Evolutionary conservation across 1,140 invertebrate species (phyloP), one percentile per base, ranked within the genome.

Genomic region (Helicoverpa armigera): DNA sequence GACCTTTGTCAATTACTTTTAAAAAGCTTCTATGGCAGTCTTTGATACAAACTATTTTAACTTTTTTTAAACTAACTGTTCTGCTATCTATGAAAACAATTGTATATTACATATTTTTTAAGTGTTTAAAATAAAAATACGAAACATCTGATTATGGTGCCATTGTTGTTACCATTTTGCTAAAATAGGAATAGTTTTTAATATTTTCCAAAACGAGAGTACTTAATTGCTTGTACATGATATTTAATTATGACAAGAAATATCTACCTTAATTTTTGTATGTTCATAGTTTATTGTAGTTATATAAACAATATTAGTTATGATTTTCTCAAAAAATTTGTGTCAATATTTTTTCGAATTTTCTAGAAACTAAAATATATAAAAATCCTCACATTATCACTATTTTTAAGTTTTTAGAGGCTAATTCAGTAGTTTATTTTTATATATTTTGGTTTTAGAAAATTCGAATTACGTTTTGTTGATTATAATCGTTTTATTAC

Each of bases 81-180:
- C 23, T 12, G 14, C 14, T 7, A 58, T 58, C 35, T 50, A 50
- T 60, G 65, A 12, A 79, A 79, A 79, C 65, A 70, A 48, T 69
- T 58, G 76, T 70, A 60, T 23, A 18, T 11, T 70, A 18, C 54
- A 10, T 51, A 29, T 50, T 14, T 51, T 48, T 70, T 50, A 60
- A 69, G 70, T 58, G 48, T 79, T 70, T 65, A 60, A 79, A 79
- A 79, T 79, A 75, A 75, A 18, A 76, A 48, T 23, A 58, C 12
- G 2, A 69, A 3, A 70, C 65, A 70, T 70, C 65, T 70, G 54
- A 79, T 16, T 54, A 85, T 86, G 90, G 90, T 92, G 91, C 90
- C 91, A 93, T 93, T 87, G 76, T 79, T 87, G 90, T 93, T 91
- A 92, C 91, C 90, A 92, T 90, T 91, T 86, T 85, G 84, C 72